phyloP scores from a whole-genome alignment of 53 echinoderm and acorn worm species.

The Apostichopus leukothele region DNA sequence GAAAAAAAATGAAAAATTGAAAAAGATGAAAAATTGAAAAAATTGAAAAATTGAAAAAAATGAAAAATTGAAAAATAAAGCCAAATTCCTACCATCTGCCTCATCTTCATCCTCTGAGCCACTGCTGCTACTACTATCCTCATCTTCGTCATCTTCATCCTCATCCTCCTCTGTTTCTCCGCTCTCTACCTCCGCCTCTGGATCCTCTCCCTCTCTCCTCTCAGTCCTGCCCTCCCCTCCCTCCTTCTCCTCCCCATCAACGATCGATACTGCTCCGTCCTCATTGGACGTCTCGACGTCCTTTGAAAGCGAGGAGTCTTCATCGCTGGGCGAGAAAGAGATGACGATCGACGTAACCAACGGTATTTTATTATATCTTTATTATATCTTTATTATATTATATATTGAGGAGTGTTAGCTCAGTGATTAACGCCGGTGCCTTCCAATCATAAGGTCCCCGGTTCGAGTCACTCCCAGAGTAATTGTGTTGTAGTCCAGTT shows the following conservation, averaged over 20 bases:
- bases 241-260: constrained; percentile 35
- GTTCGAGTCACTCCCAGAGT: no score
- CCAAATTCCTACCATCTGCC: background rate
- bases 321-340: background rate
- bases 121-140: constrained; percentile 59
- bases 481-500: no score
- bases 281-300: constrained; percentile 36
- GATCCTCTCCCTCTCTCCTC: constrained; percentile 45
- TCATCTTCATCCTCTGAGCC: constrained; percentile 59
- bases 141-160: constrained; percentile 38
- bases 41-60: no score
- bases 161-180: constrained; percentile 24
- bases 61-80: background rate
- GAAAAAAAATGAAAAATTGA: no score
- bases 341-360: background rate
- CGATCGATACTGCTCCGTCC: constrained; percentile 13
- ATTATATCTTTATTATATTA: no score
- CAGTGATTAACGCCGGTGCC: no score
- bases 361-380: no score
- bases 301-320: constrained; percentile 25
- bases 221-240: background rate
- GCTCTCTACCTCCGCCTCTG: constrained; percentile 49
- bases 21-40: no score
- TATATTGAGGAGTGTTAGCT: no score
- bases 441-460: no score